Evolutionary conservation across 1,140 invertebrate genomes (phyloP).

Genomic region (Lepidurus arcticus): DNA sequence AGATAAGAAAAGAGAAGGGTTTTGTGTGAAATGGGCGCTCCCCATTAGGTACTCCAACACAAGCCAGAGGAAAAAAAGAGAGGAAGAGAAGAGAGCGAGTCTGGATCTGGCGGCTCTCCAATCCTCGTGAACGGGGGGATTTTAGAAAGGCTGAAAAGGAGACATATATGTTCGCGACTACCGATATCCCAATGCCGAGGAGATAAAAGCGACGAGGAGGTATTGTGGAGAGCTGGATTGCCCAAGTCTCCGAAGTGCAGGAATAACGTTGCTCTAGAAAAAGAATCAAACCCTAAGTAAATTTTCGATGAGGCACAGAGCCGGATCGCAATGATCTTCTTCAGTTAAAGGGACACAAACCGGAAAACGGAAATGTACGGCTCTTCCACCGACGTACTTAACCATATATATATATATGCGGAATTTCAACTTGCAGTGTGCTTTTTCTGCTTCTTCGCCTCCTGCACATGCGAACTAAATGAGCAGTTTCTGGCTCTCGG

Average conservation of each 20-base stretch:
- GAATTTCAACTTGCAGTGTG: not conserved
- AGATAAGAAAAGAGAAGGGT: not conserved
- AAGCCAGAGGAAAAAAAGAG: not conserved
- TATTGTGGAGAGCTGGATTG: not conserved
- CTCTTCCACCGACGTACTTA: not conserved
- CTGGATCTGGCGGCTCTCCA: not conserved
- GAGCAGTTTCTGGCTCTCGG: not conserved
- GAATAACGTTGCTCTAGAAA: too few species aligned
- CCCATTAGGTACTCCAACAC: slow-evolving; percentile 17
- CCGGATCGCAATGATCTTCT: not conserved
- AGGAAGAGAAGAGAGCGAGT: not conserved
- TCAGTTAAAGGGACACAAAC: not conserved
- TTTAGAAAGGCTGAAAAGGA: slow-evolving; percentile 22
- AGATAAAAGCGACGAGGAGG: not conserved
- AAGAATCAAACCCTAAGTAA: not conserved
- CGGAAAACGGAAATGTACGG: slow-evolving; percentile 5
- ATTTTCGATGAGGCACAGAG: not conserved
- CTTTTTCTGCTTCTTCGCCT: not conserved
- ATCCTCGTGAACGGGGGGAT: not conserved
- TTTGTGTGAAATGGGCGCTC: slow-evolving; percentile 11
- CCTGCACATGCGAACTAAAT: slow-evolving; percentile 1
- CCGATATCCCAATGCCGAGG: not conserved
- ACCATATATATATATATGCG: not conserved
- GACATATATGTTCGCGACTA: not conserved
- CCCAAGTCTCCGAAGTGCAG: not conserved